Evolutionary conservation across 2,113 vertebrate genomes (phyloP).

Genomic region (Stigmatopora nigra): DNA sequence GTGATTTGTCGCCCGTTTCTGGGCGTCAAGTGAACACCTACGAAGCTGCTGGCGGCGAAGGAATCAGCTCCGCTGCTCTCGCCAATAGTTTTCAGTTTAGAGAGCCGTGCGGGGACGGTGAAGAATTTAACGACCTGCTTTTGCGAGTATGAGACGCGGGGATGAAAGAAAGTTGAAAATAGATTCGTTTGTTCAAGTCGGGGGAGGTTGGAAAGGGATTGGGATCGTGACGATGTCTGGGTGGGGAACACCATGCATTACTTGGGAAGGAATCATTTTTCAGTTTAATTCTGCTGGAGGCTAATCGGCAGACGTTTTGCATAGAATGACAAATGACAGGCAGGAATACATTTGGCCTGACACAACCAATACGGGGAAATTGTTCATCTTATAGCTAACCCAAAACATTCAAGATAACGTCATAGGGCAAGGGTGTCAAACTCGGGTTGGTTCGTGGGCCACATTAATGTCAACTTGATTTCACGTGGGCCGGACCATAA

Average conservation of each 20-base stretch:
- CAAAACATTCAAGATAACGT: background rate
- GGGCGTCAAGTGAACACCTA: constrained; percentile 46
- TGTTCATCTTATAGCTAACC: background rate
- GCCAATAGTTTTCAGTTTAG: constrained; percentile 38
- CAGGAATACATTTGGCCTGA: background rate
- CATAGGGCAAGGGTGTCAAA: no score
- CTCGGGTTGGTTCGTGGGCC: no score
- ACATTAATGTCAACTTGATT: no score
- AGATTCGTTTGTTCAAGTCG: constrained; percentile 42
- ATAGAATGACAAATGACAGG: background rate
- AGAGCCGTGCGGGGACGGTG: constrained; percentile 51
- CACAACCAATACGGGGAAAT: background rate
- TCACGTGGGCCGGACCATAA: no score
- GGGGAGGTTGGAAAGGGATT: constrained; percentile 13
- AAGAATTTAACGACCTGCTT: constrained; percentile 56
- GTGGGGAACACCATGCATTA: background rate
- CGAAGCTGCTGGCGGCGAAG: constrained; percentile 40
- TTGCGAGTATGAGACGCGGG: constrained; percentile 47
- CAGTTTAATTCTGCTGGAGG: background rate
- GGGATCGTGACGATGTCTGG: constrained; percentile 10
- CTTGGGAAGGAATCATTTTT: background rate
- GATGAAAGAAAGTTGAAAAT: constrained; percentile 49
- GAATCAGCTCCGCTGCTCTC: constrained; percentile 22
- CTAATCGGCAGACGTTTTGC: background rate
- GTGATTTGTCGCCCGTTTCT: constrained; percentile 8